phyloP scores from a whole-genome alignment of 92 coral and sea anemone genomes.

The Metridium senile region DNA sequence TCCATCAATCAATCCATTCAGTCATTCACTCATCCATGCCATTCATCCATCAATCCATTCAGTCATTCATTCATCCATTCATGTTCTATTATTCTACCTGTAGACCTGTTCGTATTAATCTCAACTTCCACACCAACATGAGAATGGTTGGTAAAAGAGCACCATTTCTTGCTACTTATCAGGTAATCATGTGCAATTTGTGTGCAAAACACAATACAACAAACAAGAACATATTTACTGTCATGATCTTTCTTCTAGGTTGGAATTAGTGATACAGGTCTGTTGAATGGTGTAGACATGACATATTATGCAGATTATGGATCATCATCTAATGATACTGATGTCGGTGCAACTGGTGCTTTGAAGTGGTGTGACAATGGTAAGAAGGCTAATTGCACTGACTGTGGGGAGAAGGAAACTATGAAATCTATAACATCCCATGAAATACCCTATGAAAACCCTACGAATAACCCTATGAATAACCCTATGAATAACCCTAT shows the following conservation, averaged over 20 bases:
- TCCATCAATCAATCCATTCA: no score
- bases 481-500: no score
- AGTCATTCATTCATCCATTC: not conserved
- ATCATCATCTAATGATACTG: constrained; percentile 58
- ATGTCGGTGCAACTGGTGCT: no score
- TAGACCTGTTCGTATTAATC: constrained; percentile 84
- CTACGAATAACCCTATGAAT: no score
- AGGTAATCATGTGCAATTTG: constrained; percentile 42
- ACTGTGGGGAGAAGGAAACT: no score
- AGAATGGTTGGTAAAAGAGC: constrained; percentile 78
- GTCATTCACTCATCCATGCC: not conserved
- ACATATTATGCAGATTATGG: constrained; percentile 80
- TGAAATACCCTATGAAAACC: no score
- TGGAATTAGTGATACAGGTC: constrained; percentile 69
- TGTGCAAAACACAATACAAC: not conserved
- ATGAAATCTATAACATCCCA: no score
- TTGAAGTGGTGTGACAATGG: no score
- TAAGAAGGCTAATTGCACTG: no score
- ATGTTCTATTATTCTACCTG: not conserved
- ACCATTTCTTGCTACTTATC: constrained; percentile 78
- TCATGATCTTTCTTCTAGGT: constrained; percentile 51
- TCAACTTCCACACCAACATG: constrained; percentile 89
- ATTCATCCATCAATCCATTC: not conserved
- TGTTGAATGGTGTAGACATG: constrained; percentile 79
- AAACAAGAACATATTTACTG: no score